Conservation (phyloP, 2,888 invertebrate genomes). For the Scaptomyza cyrtandrae region DNA sequence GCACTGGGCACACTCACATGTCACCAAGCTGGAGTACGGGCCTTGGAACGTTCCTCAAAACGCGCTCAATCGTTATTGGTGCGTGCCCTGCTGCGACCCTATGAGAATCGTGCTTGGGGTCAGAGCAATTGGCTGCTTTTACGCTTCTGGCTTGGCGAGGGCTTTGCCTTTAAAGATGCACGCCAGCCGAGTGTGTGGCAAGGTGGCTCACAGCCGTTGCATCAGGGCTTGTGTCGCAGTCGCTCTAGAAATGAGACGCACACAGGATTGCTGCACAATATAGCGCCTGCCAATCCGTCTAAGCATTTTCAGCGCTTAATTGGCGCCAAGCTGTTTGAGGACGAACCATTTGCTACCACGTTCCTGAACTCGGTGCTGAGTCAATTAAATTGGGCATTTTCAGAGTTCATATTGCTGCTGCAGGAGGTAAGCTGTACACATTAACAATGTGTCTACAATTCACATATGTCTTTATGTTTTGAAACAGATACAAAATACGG, state of each 20-base stretch:
- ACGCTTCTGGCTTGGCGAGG: conserved; percentile 93
- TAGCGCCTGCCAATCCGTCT: conserved; percentile 84
- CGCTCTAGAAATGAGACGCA: conserved; percentile 84
- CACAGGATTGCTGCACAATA: conserved; percentile 83
- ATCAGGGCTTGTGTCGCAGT: conserved; percentile 82
- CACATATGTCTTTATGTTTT: not conserved
- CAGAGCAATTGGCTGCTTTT: conserved; percentile 94
- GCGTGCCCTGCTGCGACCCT: conserved; percentile 89
- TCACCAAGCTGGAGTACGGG: conserved; percentile 89
- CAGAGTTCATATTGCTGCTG: conserved; percentile 93
- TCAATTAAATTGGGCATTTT: conserved; percentile 95
- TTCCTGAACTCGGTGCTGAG: conserved; percentile 92
- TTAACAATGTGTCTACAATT: not conserved
- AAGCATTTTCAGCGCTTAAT: conserved; percentile 86
- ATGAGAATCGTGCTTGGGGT: conserved; percentile 93
- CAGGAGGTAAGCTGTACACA: conserved; percentile 87
- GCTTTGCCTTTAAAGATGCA: conserved; percentile 90
- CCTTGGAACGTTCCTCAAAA: conserved; percentile 88
- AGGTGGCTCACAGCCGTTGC: conserved; percentile 83
- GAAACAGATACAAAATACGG: conserved; percentile 87
- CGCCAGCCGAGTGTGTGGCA: conserved; percentile 86
- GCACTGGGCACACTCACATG: conserved; percentile 92
- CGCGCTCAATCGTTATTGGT: conserved; percentile 88
- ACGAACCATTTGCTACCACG: conserved; percentile 88
- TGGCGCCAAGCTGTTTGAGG: conserved; percentile 86